Conservation (phyloP, 2,113 vertebrate species). For the Sinocyclocheilus maitianheensis region DNA sequence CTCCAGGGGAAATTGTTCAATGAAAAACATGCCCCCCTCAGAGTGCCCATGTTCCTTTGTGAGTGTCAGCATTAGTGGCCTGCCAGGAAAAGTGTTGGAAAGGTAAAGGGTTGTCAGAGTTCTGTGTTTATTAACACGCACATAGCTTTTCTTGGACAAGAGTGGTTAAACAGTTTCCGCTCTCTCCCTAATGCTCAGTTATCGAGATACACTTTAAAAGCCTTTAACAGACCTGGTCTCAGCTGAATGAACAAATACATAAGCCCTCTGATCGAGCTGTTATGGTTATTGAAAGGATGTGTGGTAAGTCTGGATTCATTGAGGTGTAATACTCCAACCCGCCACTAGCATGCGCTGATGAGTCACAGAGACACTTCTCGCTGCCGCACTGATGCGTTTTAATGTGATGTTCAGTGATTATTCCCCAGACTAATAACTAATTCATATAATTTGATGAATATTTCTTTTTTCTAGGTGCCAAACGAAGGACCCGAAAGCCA, state of each 20-base stretch:
- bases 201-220: conserved; percentile 11
- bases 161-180: neutral
- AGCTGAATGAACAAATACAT: conserved; percentile 4
- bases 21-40: too few relatives aligned
- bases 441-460: conserved; percentile 10
- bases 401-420: neutral
- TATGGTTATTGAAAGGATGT: conserved; percentile 3
- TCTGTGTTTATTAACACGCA: neutral
- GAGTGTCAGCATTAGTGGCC: neutral
- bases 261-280: conserved; percentile 5
- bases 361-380: neutral
- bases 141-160: conserved; percentile 4
- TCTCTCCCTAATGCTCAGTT: neutral
- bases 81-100: neutral
- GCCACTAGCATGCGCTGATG: conserved; percentile 26
- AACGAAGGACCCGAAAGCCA: conserved; percentile 32
- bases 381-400: neutral
- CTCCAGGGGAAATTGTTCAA: too few relatives aligned
- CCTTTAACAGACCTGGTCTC: neutral
- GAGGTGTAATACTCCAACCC: conserved; percentile 20
- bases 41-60: neutral
- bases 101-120: conserved; percentile 19
- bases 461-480: conserved; percentile 43
- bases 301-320: neutral
- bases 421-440: neutral